Evolutionary conservation across 1,140 invertebrate genomes (phyloP), one percentile per base, ranked within the genome.

Genomic region (Alviniconcha marisindica): DNA sequence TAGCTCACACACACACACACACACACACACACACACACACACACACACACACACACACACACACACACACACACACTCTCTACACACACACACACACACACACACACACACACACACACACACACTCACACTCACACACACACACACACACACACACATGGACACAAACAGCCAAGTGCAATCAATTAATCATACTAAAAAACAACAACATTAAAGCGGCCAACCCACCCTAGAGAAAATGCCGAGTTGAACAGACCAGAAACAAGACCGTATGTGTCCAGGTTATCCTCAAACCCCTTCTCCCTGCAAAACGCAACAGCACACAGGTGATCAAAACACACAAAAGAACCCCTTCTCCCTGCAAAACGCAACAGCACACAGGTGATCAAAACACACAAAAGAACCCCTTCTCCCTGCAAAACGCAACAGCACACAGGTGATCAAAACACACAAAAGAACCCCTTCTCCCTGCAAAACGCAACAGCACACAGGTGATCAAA

Each of bases 221-320:
- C 28, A 28, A 86, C 90, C 83, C 86, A 90, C 90, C 90, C 90
- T 38, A 91, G 83, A 33, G 87, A 87, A 66, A 87, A 90, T 40
- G 81, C 83, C 18, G 89, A 89, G 66, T 89, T 90, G 51, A 89
- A 89, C 28, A 87, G 81, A 31, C 90, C 90, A 18, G 89, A 89
- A 14, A 91, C 88, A 33, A 91, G 76, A 36, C 89, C 90, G 85
- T 83, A 88, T 33, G 90, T 91, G 38, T 85, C 85, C 44, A 91
- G 63, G 73, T 84, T 89, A 33, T 90, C 89, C 56, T 83, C 63
- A 73, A 88, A 89, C 21, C 89, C 89, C 31, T 86, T 56, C 33
- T 86, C 78, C 54, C 89, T 90, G 84, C 63, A 87, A 89, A 60
- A 85, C n/a, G 18, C 44, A 48, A 5, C n/a, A n/a, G n/a, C n/a